phyloP scores from a whole-genome alignment of 2,888 invertebrate species.

The Apodemia mormo region DNA sequence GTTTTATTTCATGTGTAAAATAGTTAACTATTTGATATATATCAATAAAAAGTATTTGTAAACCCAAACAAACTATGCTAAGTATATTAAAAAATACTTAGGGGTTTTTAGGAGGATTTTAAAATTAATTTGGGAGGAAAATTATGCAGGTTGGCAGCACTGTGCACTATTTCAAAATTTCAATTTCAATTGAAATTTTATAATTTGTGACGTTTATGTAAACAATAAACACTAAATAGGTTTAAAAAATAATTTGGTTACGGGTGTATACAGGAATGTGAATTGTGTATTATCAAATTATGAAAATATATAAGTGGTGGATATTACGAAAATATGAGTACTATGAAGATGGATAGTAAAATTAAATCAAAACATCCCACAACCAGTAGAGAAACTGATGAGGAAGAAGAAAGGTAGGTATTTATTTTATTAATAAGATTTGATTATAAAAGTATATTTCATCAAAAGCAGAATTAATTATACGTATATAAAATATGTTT shows the following conservation, averaged over 20 bases:
- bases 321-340: conserved; percentile 37
- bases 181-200: no score
- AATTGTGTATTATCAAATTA: conserved; percentile 26
- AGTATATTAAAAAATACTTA: no score
- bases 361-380: conserved; percentile 49
- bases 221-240: background rate
- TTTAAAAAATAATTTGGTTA: conserved; percentile 15
- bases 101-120: no score
- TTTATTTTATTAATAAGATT: background rate
- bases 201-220: background rate
- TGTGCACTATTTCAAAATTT: no score
- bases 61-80: no score
- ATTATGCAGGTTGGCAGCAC: no score
- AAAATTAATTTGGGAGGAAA: no score
- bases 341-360: conserved; percentile 63
- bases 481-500: background rate
- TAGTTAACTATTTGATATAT: no score
- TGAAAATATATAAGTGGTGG: conserved; percentile 28
- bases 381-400: conserved; percentile 57
- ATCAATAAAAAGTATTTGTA: no score
- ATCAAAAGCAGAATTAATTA: background rate
- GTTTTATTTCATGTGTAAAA: no score
- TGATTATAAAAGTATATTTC: background rate
- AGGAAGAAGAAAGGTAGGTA: conserved; percentile 74
- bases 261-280: conserved; percentile 12